These are phyloP conservation scores for Frankliniella fusca DNA, from an alignment of 2,888 invertebrate genomes.

Conservation along the genomic window DNA sequence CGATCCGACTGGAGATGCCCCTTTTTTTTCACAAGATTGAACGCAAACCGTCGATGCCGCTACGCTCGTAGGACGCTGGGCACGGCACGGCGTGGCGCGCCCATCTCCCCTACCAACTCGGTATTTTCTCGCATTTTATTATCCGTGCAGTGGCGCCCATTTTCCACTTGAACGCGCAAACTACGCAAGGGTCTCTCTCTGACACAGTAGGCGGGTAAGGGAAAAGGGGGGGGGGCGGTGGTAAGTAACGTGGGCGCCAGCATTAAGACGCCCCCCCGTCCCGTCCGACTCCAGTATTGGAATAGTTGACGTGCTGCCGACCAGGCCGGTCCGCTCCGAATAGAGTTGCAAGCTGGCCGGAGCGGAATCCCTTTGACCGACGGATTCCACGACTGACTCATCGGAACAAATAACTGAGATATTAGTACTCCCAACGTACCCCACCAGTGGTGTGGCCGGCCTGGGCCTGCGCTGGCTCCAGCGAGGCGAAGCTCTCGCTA, in stretches of 20 bases:
- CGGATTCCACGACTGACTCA: no score
- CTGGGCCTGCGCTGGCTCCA: no score
- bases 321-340: neutral
- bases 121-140: conserved; percentile 13
- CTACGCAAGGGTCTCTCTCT: neutral
- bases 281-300: neutral
- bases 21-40: no score
- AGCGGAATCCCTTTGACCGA: no score
- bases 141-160: neutral
- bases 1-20: no score
- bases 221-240: neutral
- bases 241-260: neutral
- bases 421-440: no score
- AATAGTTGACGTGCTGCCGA: neutral
- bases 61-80: no score
- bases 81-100: neutral
- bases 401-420: no score
- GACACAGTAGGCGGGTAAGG: neutral
- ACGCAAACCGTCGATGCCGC: no score
- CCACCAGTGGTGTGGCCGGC: no score
- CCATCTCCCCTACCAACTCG: neutral
- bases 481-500: no score
- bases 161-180: conserved; percentile 23
- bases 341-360: no score
- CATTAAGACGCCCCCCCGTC: neutral